Base-by-base conservation (phyloP, 2,797 vertebrate genomes). In the Phrynocephalus vlangalii region DNA sequence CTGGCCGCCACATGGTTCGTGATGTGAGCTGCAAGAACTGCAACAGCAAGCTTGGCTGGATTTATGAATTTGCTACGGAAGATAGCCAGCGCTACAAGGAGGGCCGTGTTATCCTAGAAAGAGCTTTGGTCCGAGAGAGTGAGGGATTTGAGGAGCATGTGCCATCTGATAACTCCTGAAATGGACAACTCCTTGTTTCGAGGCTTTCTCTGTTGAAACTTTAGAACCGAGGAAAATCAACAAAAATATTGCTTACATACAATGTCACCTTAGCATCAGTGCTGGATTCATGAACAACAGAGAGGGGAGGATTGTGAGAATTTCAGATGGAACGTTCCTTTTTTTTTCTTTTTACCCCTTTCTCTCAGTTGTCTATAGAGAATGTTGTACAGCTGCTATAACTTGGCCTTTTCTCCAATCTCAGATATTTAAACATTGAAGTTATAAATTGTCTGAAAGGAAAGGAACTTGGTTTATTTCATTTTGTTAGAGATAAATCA, bases 1-100 rank as follows among this genome's bases (percentile, higher is more conserved):
- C 99, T 0, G 99, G 99, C 81, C 97, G 98, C 89, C 99, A 99
- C 97, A 99, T 99, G 99, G 99, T 99, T 93, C 97, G 98, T 28
- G 99, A 99, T 0, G 98, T 99, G 96, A 99, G 99, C 97, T 99
- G 99, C 96, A 99, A 99, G 96, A 99, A 99, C 97, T 99, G 99
- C 97, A 99, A 99, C 97, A 99, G 99, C 96, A 99, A 99, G 95
- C 96, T 99, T 95, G 99, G 99, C 16, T 99, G 99, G 99, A 99
- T 99, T 97, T 99, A 99, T 86, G 99, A 99, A 96, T 99, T 99
- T 91, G 98, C 99, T 78, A 99, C 99, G 0, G 99, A 99, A 97
- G 98, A 99, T 96, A 99, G 98, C 95, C 99, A 99, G 96, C 98
- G 98, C 87, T 99, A 99, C 95, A 99, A 99, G 94, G 99, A 99